Evolutionary conservation across 2,797 vertebrate genomes (phyloP).

Genomic region (Gouania willdenowi): DNA sequence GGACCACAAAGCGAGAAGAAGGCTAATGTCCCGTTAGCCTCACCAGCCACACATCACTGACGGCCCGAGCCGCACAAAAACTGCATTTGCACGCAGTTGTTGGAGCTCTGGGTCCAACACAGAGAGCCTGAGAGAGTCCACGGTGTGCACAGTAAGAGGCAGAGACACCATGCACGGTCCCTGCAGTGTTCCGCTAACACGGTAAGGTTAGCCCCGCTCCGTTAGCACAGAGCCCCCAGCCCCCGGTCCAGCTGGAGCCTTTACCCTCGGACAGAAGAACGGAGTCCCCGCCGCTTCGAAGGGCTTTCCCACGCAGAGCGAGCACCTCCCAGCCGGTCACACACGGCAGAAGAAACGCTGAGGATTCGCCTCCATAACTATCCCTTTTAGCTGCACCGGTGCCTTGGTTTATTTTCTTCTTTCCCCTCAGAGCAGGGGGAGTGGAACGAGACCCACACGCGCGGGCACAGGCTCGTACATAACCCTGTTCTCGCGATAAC

Average conservation of each 20-base stretch:
- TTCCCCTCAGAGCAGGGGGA: slow-evolving; percentile 57
- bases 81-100: too few species aligned
- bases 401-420: slow-evolving; percentile 67
- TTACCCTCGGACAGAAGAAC: slow-evolving; percentile 10
- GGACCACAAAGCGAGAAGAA: slow-evolving; percentile 69
- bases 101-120: slow-evolving; percentile 4
- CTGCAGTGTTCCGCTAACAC: slow-evolving; percentile 66
- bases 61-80: too few species aligned
- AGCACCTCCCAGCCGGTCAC: slow-evolving; percentile 14
- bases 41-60: too few species aligned
- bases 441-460: background rate
- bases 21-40: slow-evolving; percentile 70
- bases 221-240: too few species aligned
- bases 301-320: slow-evolving; percentile 5
- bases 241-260: background rate
- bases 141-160: too few species aligned
- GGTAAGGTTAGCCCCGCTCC: slow-evolving; percentile 39
- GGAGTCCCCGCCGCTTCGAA: background rate
- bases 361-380: slow-evolving; percentile 56
- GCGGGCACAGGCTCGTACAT: too few species aligned
- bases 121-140: background rate
- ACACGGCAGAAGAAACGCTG: slow-evolving; percentile 5
- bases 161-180: slow-evolving; percentile 33
- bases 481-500: slow-evolving; percentile 62
- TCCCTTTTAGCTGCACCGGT: slow-evolving; percentile 57